Evolutionary conservation across 1,140 invertebrate genomes (phyloP).

Genomic region (Camponotus pennsylvanicus): DNA sequence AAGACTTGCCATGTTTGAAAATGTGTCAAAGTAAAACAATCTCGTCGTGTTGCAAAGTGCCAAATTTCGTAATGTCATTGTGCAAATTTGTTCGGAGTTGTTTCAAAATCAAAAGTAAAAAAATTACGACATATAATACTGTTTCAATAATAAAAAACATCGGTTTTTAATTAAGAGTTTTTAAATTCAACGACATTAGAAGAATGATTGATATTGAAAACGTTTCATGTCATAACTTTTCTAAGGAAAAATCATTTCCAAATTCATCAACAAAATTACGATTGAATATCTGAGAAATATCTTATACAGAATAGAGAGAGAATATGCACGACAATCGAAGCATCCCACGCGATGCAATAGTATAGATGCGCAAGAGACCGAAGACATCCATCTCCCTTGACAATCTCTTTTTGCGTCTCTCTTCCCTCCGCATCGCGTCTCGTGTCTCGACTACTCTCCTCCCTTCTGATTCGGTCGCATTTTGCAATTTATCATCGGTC

Average conservation of each 20-base stretch:
- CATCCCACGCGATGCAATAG: constrained; percentile 42
- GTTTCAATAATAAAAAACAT: neutral
- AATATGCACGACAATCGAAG: constrained; percentile 40
- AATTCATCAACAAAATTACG: constrained; percentile 39
- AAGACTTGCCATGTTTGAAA: constrained; percentile 23
- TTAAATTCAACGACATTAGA: neutral
- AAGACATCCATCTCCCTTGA: constrained; percentile 78
- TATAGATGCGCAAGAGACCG: constrained; percentile 44
- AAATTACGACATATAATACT: neutral
- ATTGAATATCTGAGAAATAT: constrained; percentile 23
- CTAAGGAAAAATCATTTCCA: neutral
- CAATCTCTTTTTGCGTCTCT: constrained; percentile 76
- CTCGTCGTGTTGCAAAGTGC: constrained; percentile 6
- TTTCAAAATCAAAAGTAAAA: constrained; percentile 23
- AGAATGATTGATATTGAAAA: neutral
- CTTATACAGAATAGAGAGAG: neutral
- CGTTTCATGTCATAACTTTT: neutral
- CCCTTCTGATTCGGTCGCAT: constrained; percentile 60
- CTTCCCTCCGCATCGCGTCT: neutral
- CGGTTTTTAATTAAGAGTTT: neutral
- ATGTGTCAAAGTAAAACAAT: constrained; percentile 32
- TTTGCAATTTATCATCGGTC: constrained; percentile 79
- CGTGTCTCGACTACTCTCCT: constrained; percentile 27
- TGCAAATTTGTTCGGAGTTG: neutral
- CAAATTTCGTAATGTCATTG: constrained; percentile 21